These are phyloP conservation scores for Chloebia gouldiae DNA, from an alignment of 2,113 vertebrate genomes.

Conservation along the genomic window DNA sequence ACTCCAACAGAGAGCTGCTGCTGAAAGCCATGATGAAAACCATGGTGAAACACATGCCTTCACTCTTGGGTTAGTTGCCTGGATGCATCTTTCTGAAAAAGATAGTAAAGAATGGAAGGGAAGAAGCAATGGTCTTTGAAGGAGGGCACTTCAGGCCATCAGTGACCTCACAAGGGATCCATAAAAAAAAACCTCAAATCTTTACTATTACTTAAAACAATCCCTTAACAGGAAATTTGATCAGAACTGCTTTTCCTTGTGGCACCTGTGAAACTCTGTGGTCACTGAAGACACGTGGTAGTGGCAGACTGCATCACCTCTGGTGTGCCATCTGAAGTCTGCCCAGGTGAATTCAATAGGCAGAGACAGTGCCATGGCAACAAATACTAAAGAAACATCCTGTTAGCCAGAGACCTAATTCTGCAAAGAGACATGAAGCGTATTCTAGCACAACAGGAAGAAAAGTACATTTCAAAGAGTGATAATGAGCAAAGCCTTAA, in stretches of 20 bases:
- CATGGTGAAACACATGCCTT: background rate
- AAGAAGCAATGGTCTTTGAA: background rate
- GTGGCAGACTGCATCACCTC: background rate
- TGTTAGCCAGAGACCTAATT: conserved; percentile 15
- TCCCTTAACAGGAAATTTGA: background rate
- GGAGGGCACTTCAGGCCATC: background rate
- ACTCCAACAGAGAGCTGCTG: background rate
- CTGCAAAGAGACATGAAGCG: background rate
- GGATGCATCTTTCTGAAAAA: background rate
- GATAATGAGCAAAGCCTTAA: background rate
- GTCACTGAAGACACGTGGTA: background rate
- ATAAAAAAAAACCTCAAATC: background rate
- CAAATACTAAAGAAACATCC: background rate
- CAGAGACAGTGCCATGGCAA: conserved; percentile 54
- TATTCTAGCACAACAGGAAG: background rate
- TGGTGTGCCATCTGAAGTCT: background rate
- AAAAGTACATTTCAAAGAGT: background rate
- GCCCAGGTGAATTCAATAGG: conserved; percentile 23
- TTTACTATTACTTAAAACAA: background rate
- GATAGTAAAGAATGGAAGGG: background rate
- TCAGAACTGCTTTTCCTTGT: background rate
- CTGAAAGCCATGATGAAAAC: background rate
- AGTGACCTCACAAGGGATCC: background rate
- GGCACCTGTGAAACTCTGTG: background rate
- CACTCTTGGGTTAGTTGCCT: background rate